phyloP scores from a whole-genome alignment of 2,113 vertebrate genomes.

The Chloropsis cyanopogon region DNA sequence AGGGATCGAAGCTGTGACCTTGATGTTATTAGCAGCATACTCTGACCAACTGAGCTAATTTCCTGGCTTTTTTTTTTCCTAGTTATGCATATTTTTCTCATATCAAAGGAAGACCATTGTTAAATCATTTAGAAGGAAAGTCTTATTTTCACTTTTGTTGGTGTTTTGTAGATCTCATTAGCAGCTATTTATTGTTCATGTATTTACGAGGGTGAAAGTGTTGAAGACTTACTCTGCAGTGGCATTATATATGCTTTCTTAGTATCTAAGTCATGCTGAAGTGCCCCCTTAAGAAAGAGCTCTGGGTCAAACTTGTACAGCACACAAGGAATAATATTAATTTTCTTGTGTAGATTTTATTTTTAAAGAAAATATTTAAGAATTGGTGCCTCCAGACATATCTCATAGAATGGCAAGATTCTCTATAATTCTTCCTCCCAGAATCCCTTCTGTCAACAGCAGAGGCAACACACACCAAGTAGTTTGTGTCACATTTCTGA shows the following conservation, averaged over 20 bases:
- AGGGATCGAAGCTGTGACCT: rapidly evolving
- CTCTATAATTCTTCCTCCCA: neutral
- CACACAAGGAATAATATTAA: neutral
- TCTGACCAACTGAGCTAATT: neutral
- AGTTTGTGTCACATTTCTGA: neutral
- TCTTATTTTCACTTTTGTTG: neutral
- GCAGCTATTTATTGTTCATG: neutral
- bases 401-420: neutral
- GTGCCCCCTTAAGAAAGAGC: neutral
- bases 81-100: neutral
- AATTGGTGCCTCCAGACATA: neutral
- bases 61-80: neutral
- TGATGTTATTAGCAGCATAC: neutral
- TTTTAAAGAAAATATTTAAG: neutral
- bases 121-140: neutral
- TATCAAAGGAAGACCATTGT: neutral
- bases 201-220: neutral
- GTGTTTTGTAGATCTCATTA: neutral
- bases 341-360: neutral
- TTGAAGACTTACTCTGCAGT: neutral
- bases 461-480: neutral
- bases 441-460: neutral
- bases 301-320: neutral
- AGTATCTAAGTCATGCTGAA: neutral
- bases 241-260: neutral